A percentile compares a stretch with the other conserved stretches of the same genome.
Conservation (phyloP, 2,113 vertebrate genomes). For the Dicrurus megarhynchus region DNA sequence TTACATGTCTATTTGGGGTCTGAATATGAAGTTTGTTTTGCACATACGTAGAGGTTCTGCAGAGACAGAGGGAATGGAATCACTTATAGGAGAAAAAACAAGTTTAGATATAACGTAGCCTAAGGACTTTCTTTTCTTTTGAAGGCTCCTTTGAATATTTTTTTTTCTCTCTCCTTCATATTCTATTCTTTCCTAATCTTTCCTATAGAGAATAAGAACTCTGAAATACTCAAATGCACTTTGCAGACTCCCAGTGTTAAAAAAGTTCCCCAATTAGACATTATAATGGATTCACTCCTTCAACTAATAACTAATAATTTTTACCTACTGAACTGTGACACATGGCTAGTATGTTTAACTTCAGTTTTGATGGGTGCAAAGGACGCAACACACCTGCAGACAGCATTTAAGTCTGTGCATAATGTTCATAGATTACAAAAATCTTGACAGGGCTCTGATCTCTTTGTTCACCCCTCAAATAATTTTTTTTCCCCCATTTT, state of each 20-base stretch:
- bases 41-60: background rate
- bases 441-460: background rate
- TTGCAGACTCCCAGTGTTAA: background rate
- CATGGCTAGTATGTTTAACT: background rate
- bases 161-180: background rate
- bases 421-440: background rate
- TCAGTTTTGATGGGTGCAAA: background rate
- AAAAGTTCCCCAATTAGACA: background rate
- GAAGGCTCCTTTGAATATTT: background rate
- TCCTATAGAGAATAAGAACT: background rate
- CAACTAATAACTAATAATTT: background rate
- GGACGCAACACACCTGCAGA: background rate
- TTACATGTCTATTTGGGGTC: background rate
- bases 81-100: background rate
- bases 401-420: background rate
- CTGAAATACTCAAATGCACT: background rate
- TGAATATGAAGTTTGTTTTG: background rate
- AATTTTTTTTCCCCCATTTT: background rate
- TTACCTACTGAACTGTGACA: constrained; percentile 13
- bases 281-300: background rate
- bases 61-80: background rate
- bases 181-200: background rate
- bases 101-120: background rate
- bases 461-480: background rate
- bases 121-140: background rate